Base-by-base conservation (phyloP, 2,888 invertebrate species). In the Drosophila mayaguana region DNA sequence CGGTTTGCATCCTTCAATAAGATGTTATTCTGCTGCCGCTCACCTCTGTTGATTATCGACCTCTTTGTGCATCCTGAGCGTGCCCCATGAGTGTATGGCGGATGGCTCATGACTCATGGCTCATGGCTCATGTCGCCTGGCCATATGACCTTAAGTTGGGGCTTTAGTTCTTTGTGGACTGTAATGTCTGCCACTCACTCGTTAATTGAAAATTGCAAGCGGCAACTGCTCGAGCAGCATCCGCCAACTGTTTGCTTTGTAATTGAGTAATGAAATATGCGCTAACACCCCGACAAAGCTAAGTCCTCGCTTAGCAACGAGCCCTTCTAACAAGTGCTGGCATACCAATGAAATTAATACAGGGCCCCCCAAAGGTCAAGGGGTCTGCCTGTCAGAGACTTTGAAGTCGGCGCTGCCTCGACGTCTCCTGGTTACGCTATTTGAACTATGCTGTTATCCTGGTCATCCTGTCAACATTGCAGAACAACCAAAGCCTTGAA, bases 221-320 rank as follows among this genome's bases (percentile, higher is more conserved):
- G 63, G 36, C 56, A 63, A 56, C 70, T 64, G 70, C 62, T 70
- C 60, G 61, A 55, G 62, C 63, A 59, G 62, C 61, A 61, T 38
- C 48, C 61, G 46, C 42, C 51, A 69, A 67, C 64, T 66, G 87
- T 74, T 75, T 89, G 82, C 80, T 81, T 81, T 89, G 71, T 87
- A 89, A 81, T 87, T 70, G 83, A 82, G 72, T 83, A 83, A 86
- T 88, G 88, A 78, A 84, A 81, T 75, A 78, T 72, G 77, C 66
- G 64, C 63, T 62, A 38, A 56, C 43, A 42, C 16, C 18, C 22
- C 38, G n/a, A 42, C 42, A 53, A 20, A n/a, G 38, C 36, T 20
- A 60, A 22, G 32, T 40, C 48, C 38, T 40, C 25, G 45, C 36
- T 46, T 22, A 34, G 14, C 50, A 8, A 2, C 50, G 9, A 2